phyloP scores from a whole-genome alignment of 2,113 vertebrate species.

The Brachionichthys hirsutus region DNA sequence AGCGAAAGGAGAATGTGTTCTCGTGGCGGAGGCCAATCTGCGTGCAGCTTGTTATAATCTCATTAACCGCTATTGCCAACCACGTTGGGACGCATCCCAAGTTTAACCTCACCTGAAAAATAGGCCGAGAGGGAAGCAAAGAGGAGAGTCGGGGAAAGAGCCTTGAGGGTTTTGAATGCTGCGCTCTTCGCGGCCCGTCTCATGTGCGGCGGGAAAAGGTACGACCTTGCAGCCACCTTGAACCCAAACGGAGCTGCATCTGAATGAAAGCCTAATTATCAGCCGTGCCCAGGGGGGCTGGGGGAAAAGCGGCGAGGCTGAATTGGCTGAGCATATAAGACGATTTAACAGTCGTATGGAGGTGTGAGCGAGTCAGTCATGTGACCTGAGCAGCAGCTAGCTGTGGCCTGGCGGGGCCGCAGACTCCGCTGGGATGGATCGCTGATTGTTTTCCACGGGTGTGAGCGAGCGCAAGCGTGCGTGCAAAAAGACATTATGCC shows the following conservation, averaged over 20 bases:
- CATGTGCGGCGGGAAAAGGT: slow-evolving; percentile 50
- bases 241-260: slow-evolving; percentile 71
- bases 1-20: too few species aligned
- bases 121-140: slow-evolving; percentile 33
- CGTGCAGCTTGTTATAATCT: too few species aligned
- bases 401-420: slow-evolving; percentile 31
- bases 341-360: slow-evolving; percentile 72
- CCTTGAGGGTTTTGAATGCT: slow-evolving; percentile 43
- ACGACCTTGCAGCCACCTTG: slow-evolving; percentile 74
- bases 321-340: slow-evolving; percentile 56
- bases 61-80: slow-evolving; percentile 65
- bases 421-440: slow-evolving; percentile 38
- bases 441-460: slow-evolving; percentile 46
- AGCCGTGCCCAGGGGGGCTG: slow-evolving; percentile 47
- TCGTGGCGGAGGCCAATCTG: too few species aligned
- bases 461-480: background rate
- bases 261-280: slow-evolving; percentile 80
- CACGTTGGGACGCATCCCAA: slow-evolving; percentile 59
- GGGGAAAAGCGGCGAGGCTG: slow-evolving; percentile 45
- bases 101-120: slow-evolving; percentile 49
- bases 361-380: slow-evolving; percentile 76
- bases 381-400: slow-evolving; percentile 37
- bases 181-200: slow-evolving; percentile 31
- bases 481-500: slow-evolving; percentile 10
- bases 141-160: slow-evolving; percentile 16